Base-by-base conservation (phyloP, 1,140 invertebrate species). In the Meloidogyne hapla region DNA sequence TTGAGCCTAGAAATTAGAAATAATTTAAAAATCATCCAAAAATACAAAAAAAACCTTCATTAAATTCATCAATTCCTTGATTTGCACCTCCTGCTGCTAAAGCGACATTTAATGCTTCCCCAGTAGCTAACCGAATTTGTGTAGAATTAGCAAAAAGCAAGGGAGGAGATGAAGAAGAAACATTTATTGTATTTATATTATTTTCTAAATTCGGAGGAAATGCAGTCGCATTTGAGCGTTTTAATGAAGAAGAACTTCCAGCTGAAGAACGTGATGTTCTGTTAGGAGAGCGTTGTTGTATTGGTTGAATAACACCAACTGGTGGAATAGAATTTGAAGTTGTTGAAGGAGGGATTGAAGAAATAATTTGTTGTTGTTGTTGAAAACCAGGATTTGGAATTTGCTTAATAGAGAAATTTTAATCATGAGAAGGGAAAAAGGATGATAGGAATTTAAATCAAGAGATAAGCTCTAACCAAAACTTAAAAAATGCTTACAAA, bases 101-200 rank as follows among this genome's bases (percentile, higher is more conserved):
- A n/a, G 48, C 48, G n/a, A 56, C 18, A 21, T 56, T 21, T n/a
- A 56, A 56, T 6, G 48, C 48, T 56, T 56, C 48, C 8, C 70
- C 70, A n/a, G 26, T 73, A 13, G 70, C 61, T 23, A 73, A 64
- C 18, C 70, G 70, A 2, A 73, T 61, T 8, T 61, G 33, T 28
- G 70, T 73, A 21, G 70, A 18, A 26, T 64, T 73, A 1, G 70
- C 38, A 21, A 38, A 73, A n/a, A 73, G 25, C 56, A 73, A 26
- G 1, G 70, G 70, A 18, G 70, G 48, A 15, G 70, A 40, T 28
- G 70, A 73, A 15, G 70, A 73, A 21, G 70, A 73, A 21, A 73
- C 28, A 38, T 73, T 61, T 40, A 73, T 28, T 21, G 18, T 25
- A 38, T 56, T 38, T 56, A 18, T 6, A 38, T 26, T 73, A 61